phyloP scores from a whole-genome alignment of 2,888 invertebrate species.

The Eristalinus sepulchralis region DNA sequence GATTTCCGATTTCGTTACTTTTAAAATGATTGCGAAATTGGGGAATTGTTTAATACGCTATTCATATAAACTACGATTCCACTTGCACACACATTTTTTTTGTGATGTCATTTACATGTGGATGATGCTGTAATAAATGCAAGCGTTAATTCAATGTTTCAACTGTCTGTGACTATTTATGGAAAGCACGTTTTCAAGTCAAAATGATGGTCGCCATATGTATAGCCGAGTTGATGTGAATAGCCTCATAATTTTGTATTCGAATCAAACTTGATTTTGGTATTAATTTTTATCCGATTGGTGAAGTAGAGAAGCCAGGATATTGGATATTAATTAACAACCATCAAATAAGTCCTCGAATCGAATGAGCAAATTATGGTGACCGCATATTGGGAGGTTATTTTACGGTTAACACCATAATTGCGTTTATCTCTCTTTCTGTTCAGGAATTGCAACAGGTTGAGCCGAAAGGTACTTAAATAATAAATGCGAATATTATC shows the following conservation, averaged over 20 bases:
- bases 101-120: not conserved
- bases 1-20: slow-evolving; percentile 8
- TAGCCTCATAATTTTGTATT: not conserved
- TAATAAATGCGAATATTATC: not conserved
- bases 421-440: not conserved
- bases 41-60: not conserved
- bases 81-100: not conserved
- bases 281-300: slow-evolving; percentile 2
- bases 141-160: not conserved
- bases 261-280: slow-evolving; percentile 15
- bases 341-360: not conserved
- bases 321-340: slow-evolving; percentile 13
- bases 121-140: not conserved
- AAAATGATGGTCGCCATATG: slow-evolving; percentile 17
- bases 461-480: not conserved
- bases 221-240: slow-evolving; percentile 3
- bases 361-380: not conserved
- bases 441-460: not conserved
- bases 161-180: not conserved
- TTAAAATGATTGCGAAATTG: not conserved
- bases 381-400: not conserved
- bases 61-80: not conserved
- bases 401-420: not conserved
- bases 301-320: not conserved
- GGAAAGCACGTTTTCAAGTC: slow-evolving; percentile 9